phyloP scores from a whole-genome alignment of 2,797 vertebrate species.

The Alcedo quadribrachys region DNA sequence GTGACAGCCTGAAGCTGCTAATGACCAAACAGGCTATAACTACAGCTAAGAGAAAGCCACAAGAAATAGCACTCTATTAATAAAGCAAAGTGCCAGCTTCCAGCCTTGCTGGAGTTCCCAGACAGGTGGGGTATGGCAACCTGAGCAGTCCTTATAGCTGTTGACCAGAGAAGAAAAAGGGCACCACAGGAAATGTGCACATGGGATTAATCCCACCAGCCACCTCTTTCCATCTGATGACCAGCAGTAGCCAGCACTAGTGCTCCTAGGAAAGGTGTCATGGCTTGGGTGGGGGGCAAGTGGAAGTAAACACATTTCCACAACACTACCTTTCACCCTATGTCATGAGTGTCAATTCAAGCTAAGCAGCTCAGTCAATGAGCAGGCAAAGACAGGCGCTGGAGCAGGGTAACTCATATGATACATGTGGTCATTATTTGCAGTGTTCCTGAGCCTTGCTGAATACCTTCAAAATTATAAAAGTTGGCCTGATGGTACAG shows the following conservation, averaged over 20 bases:
- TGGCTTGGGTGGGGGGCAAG: background rate
- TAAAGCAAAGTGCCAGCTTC: background rate
- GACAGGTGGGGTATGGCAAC: background rate
- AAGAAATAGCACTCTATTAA: background rate
- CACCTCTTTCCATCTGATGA: background rate
- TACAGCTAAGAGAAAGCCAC: constrained; percentile 3
- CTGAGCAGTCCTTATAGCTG: background rate
- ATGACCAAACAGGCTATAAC: background rate
- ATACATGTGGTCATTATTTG: background rate
- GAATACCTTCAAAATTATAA: background rate
- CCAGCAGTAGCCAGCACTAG: background rate
- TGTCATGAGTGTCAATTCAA: background rate
- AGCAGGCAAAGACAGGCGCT: background rate
- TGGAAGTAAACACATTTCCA: background rate
- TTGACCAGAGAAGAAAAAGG: background rate
- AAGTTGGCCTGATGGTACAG: background rate
- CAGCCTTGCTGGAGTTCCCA: background rate
- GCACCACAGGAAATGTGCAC: background rate
- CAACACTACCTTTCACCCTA: background rate
- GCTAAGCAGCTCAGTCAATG: background rate
- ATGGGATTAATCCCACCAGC: background rate
- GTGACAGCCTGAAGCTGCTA: background rate
- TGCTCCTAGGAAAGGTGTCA: background rate
- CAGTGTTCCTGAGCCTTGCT: background rate
- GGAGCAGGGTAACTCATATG: background rate